Percentiles rank a stretch among this genome's conserved stretches.
Conservation (phyloP, 2,888 invertebrate genomes). For the Rhingia rostrata region DNA sequence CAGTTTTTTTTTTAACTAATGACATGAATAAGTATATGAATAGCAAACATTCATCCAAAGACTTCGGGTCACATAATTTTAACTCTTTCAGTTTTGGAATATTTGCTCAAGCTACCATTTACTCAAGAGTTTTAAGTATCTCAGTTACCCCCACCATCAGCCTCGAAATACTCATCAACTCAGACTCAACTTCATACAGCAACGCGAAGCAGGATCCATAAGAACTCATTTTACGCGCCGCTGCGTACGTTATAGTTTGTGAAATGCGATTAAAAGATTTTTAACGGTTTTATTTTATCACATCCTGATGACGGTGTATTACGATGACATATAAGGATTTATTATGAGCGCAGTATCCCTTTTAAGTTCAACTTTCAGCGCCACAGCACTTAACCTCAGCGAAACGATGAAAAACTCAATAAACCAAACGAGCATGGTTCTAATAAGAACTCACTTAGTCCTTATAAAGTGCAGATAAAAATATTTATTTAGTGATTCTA, state of each 20-base stretch:
- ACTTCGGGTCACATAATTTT: no score
- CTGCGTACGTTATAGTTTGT: background rate
- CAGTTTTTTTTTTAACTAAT: no score
- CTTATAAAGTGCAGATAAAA: constrained; percentile 18
- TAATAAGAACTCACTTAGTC: constrained; percentile 1
- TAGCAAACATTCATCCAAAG: no score
- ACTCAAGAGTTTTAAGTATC: background rate
- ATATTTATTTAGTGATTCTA: background rate
- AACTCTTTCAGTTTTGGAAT: no score
- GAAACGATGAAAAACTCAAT: constrained; percentile 4
- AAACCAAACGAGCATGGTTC: constrained; percentile 11
- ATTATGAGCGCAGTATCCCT: background rate
- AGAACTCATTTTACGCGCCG: background rate
- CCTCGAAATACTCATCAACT: constrained; percentile 1
- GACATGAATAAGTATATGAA: no score
- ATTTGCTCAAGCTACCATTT: no score
- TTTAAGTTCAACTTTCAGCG: background rate
- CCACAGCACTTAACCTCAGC: background rate
- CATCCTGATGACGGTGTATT: background rate
- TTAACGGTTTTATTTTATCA: constrained; percentile 3
- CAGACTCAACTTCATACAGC: background rate
- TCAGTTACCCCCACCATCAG: background rate
- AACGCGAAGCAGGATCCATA: background rate
- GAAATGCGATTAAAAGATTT: constrained; percentile 11
- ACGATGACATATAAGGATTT: constrained; percentile 1